phyloP scores from a whole-genome alignment of 1,140 invertebrate genomes.

The Helicoverpa zea region DNA sequence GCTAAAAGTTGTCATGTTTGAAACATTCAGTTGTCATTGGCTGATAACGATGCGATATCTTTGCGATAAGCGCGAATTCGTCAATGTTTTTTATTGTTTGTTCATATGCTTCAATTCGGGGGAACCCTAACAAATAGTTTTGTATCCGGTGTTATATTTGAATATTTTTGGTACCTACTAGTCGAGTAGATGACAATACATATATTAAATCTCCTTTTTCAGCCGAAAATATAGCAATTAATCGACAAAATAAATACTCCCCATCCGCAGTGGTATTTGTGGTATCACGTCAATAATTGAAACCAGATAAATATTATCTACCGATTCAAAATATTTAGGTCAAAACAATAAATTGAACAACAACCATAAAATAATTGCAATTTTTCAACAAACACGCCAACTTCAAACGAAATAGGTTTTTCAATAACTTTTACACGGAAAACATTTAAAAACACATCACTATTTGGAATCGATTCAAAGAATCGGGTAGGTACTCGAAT shows the following conservation, averaged over 20 bases:
- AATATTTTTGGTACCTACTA: too few species aligned
- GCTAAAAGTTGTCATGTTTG: background rate
- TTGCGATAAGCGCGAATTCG: slow-evolving; percentile 21
- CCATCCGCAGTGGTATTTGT: too few species aligned
- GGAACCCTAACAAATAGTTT: background rate
- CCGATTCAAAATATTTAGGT: too few species aligned
- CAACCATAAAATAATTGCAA: too few species aligned
- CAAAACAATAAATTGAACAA: too few species aligned
- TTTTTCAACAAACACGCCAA: too few species aligned
- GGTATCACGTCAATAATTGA: too few species aligned
- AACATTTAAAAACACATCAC: slow-evolving; percentile 18
- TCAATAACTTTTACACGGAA: background rate
- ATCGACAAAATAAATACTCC: too few species aligned
- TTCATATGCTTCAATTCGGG: background rate
- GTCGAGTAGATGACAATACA: too few species aligned
- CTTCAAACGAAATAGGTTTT: background rate
- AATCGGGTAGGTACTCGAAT: background rate
- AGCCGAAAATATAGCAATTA: too few species aligned
- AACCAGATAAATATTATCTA: too few species aligned
- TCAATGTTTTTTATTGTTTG: slow-evolving; percentile 10
- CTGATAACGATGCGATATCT: slow-evolving; percentile 22
- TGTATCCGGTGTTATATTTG: background rate
- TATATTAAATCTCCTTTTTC: too few species aligned
- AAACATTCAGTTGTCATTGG: slow-evolving; percentile 3
- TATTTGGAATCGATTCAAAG: slow-evolving; percentile 5